Percentiles rank a stretch among this genome's conserved stretches.
These are phyloP conservation scores for Tolypeutes matacus DNA, from an alignment of 2,797 vertebrate genomes.

Conservation along the genomic window DNA sequence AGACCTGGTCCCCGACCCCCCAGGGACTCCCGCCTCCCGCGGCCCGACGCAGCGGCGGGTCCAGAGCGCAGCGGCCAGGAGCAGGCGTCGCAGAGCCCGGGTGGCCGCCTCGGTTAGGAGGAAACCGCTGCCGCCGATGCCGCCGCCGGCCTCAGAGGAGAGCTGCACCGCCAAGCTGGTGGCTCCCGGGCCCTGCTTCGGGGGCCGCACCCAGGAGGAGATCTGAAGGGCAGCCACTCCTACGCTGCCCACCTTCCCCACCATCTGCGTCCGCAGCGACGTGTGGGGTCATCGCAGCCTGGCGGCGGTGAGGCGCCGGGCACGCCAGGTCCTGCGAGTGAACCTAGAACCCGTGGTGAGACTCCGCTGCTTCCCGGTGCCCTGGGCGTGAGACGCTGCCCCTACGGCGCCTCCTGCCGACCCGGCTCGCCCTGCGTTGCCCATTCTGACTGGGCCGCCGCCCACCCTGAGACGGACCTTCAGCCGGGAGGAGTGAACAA, in stretches of 20 bases:
- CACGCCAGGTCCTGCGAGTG: conserved; percentile 87
- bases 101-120: no score
- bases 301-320: conserved; percentile 84
- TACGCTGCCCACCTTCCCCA: conserved; percentile 85
- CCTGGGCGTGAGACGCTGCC: conserved; percentile 76
- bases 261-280: conserved; percentile 87
- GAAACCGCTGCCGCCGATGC: no score
- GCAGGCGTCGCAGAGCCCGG: conserved; percentile 76
- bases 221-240: conserved; percentile 88
- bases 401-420: neutral
- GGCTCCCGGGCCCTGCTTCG: conserved; percentile 66
- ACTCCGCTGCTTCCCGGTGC: conserved; percentile 87
- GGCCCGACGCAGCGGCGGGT: conserved; percentile 73
- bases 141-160: neutral
- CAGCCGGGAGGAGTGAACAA: conserved; percentile 53
- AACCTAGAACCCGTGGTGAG: conserved; percentile 88
- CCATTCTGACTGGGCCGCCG: neutral
- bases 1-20: conserved; percentile 88
- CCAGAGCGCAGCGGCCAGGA: conserved; percentile 68
- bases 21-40: conserved; percentile 66
- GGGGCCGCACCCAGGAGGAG: conserved; percentile 86
- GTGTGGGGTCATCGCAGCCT: conserved; percentile 87
- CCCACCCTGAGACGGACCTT: conserved; percentile 46
- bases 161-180: conserved; percentile 4
- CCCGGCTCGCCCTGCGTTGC: neutral